Evolutionary conservation across 2,113 vertebrate genomes (phyloP).

Genomic region (Ceratotherium simum): DNA sequence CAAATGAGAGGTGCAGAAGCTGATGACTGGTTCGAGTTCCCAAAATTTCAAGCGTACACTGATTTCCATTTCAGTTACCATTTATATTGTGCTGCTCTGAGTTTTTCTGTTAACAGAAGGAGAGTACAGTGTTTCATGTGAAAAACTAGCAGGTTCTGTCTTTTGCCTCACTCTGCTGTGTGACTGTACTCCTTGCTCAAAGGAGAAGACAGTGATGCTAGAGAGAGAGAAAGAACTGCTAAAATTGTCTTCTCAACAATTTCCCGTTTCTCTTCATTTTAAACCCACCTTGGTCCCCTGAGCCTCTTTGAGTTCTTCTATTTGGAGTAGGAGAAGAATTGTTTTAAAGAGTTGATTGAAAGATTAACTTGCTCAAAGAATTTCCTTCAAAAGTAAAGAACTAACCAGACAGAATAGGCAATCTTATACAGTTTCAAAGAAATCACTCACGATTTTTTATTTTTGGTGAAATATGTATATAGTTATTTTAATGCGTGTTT

Average conservation of each 20-base stretch:
- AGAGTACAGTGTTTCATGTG: background rate
- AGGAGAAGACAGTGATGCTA: background rate
- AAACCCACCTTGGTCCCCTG: background rate
- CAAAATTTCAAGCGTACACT: background rate
- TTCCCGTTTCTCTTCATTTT: background rate
- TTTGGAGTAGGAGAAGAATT: background rate
- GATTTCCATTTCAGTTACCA: background rate
- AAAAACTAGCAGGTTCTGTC: background rate
- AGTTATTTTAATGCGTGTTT: background rate
- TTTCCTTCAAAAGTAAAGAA: constrained; percentile 11
- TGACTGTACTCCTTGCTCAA: background rate
- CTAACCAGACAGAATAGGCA: background rate
- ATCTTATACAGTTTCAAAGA: background rate
- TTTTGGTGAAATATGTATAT: background rate
- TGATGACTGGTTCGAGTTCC: background rate
- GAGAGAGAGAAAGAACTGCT: background rate
- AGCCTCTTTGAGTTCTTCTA: background rate
- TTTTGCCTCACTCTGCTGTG: background rate
- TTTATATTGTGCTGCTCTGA: background rate
- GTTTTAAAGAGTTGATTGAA: background rate
- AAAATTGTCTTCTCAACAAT: background rate
- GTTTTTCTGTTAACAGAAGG: background rate
- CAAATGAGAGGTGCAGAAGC: background rate
- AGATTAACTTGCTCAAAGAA: background rate
- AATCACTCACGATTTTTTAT: background rate